Evolutionary conservation across 1,140 invertebrate species (phyloP), one percentile per base, ranked within the genome.

Genomic region (Oryctes rhinoceros): DNA sequence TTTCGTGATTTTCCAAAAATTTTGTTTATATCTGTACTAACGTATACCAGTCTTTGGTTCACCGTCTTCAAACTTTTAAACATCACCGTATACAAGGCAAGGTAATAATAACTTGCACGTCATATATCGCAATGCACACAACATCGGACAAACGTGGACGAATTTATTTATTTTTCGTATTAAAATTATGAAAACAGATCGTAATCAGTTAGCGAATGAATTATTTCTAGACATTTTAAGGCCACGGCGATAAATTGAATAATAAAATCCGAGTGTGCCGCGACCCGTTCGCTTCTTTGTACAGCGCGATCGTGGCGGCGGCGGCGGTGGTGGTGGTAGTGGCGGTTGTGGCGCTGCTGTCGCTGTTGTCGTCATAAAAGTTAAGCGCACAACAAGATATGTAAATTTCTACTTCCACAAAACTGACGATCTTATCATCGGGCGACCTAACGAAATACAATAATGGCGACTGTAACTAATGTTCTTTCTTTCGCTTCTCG

Each of bases 201-300:
- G 13, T 71, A 71, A 71, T 71, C 67, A 37, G 24, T 24, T 24
- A 71, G 35, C 35, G 67, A 71, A 71, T 30, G 20, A 71, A 53
- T 53, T 71, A 30, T 71, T 37, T 71, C 67, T 7, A 71, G 67
- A 71, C 67, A 18, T 71, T 71, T 71, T 71, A 71, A 71, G 67
- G 67, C 67, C 67, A 37, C 67, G 35, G 35, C 67, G 35, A 71
- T 71, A 71, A 71, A 71, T 71, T 71, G 67, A 71, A 71, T 71
- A 71, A 71, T 71, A 71, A 71, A 71, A 71, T 71, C 35, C 35
- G 35, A 71, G 67, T 71, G 18, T 71, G 67, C 67, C 35, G 67
- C 67, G n/a, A 13, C 67, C n/a, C 13, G 49, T 79, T 67, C 59
- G 39, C 15, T 75, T 79, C 37, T 79, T 75, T 80, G 24, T 15